These are phyloP conservation scores for Rhorus exstirpatorius DNA, from an alignment of 2,888 invertebrate genomes.

Conservation along the genomic window DNA sequence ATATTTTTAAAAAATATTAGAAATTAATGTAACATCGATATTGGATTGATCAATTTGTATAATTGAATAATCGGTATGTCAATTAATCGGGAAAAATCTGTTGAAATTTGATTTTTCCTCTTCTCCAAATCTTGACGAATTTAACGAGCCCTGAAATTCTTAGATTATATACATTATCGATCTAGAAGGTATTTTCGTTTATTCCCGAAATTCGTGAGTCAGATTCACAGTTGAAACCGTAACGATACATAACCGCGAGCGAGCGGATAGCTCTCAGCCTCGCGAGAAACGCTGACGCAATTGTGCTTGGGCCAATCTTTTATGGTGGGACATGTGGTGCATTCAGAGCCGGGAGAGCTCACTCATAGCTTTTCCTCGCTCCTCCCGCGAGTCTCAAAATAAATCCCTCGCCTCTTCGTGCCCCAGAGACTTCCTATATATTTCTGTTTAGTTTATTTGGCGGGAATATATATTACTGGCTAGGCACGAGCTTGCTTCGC, in stretches of 20 bases:
- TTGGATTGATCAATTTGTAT: not conserved
- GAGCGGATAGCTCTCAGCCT: conserved; percentile 45
- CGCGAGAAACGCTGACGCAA: conserved; percentile 72
- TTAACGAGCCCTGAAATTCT: conserved; percentile 9
- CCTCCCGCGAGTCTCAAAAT: conserved; percentile 59
- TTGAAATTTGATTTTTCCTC: not conserved
- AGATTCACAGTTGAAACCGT: conserved; percentile 47
- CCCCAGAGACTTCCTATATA: conserved; percentile 34
- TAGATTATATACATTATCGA: conserved; percentile 33
- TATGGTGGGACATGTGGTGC: conserved; percentile 70
- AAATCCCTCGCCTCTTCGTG: conserved; percentile 54
- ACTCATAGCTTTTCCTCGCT: conserved; percentile 28
- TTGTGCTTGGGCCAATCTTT: conserved; percentile 70
- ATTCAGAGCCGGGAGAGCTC: conserved; percentile 12
- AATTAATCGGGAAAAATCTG: not conserved
- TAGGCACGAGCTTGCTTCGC: not conserved
- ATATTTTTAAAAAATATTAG: not conserved
- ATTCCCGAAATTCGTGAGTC: conserved; percentile 58
- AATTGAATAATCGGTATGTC: not conserved
- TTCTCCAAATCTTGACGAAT: not conserved
- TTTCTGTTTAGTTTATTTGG: conserved; percentile 62
- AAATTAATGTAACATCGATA: not conserved
- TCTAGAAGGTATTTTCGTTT: conserved; percentile 67
- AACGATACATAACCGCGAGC: conserved; percentile 43
- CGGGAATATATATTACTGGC: conserved; percentile 14